A percentile compares a stretch with the other conserved stretches of the same genome.
These are phyloP conservation scores for Ecdyonurus torrentis DNA, from an alignment of 2,888 invertebrate species.

Conservation along the genomic window DNA sequence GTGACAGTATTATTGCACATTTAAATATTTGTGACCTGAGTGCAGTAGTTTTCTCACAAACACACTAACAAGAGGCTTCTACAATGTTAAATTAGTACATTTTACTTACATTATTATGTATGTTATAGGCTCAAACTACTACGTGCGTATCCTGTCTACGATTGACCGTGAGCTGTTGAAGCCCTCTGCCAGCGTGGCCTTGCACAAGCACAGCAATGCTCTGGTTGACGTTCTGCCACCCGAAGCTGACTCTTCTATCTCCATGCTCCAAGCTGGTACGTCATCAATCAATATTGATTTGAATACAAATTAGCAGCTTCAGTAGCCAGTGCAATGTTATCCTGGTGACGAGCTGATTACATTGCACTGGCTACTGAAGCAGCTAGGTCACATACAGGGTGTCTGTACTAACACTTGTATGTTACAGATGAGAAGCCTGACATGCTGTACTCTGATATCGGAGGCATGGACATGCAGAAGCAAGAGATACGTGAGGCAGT, in stretches of 20 bases:
- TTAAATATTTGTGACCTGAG: too few relatives aligned
- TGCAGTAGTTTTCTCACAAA: too few relatives aligned
- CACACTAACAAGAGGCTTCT: too few relatives aligned
- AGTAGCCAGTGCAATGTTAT: too few relatives aligned
- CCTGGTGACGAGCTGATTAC: too few relatives aligned
- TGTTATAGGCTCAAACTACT: conserved; percentile 86
- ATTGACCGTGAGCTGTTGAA: conserved; percentile 94
- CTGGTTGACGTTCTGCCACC: conserved; percentile 97
- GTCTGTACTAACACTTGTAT: conserved; percentile 5
- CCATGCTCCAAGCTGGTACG: conserved; percentile 85
- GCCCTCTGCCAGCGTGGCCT: conserved; percentile 94
- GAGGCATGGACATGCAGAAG: conserved; percentile 99
- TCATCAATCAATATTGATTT: too few relatives aligned
- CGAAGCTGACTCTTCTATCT: conserved; percentile 97
- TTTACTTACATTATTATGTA: too few relatives aligned
- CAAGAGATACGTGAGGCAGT: conserved; percentile 99
- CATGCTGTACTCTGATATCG: conserved; percentile 92
- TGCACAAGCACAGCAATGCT: conserved; percentile 99
- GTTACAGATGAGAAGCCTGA: conserved; percentile 87
- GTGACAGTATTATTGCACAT: too few relatives aligned
- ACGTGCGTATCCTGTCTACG: conserved; percentile 94
- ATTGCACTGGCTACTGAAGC: too few relatives aligned
- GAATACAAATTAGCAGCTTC: too few relatives aligned
- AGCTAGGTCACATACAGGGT: not conserved
- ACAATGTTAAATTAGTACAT: too few relatives aligned